Base-by-base conservation (phyloP, 1,140 invertebrate genomes). In the Cydia splendana region DNA sequence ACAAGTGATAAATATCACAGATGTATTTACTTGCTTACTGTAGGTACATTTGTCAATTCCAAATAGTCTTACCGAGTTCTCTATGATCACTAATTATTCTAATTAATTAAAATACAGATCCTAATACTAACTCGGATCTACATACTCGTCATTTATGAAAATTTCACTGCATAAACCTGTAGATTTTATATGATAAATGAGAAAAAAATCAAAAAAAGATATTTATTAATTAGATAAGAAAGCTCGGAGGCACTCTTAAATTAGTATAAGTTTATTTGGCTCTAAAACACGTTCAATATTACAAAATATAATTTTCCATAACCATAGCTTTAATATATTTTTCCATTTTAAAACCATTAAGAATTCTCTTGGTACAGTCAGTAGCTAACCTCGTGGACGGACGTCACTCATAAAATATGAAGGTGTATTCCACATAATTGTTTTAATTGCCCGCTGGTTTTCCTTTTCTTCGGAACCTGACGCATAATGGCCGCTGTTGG, bases 401-500 rank as follows among this genome's bases (percentile, higher is more conserved):
- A 20, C 67, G 30, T n/a, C 24, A 69, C 30, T 30, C 65, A 71
- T 38, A 71, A 71, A 71, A 71, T 42, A 18, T 38, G 67, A 38
- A 42, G 18, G 18, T 15, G n/a, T 38, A 71, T 38, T 71, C 28
- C 15, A 62, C 30, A 15, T 71, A 42, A 71, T 71, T 71, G 34
- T 71, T 71, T 71, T 71, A 71, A 71, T 42, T 38, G 67, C n/a
- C 34, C 12, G n/a, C n/a, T 34, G 30, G 34, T 42, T 71, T 71
- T 71, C n/a, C 30, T 71, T 67, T 67, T 67, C 28, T 67, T 71
- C 67, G n/a, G 30, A 71, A n/a, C 4, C 67, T 38, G 38, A 71
- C 34, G 30, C 38, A 71, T 71, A 71, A 71, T 38, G 24, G 67
- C 67, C 4, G 30, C 67, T 38, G 30, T 12, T 38, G 38, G n/a